phyloP scores from a whole-genome alignment of 2,797 vertebrate species.

The Ceyx erithaca region DNA sequence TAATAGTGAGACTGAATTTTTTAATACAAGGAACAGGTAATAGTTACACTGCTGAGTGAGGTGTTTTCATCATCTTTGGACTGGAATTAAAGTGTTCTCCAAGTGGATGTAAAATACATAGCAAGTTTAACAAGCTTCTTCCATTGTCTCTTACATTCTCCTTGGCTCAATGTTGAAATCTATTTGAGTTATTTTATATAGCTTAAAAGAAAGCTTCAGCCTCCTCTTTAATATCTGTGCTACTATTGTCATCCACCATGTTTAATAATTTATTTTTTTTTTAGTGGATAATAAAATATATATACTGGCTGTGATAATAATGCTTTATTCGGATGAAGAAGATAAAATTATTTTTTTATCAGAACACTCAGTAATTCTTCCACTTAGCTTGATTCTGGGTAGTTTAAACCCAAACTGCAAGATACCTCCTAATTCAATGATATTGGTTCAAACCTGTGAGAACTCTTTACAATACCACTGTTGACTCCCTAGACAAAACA shows the following conservation, averaged over 20 bases:
- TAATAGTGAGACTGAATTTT: neutral
- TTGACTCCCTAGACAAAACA: neutral
- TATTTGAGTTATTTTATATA: neutral
- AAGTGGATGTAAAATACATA: neutral
- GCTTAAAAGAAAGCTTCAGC: neutral
- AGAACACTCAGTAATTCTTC: neutral
- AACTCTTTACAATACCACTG: neutral
- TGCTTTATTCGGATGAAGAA: neutral
- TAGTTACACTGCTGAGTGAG: neutral
- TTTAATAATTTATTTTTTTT: constrained; percentile 3
- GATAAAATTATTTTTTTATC: neutral
- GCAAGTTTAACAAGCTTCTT: neutral
- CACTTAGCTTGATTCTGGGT: neutral
- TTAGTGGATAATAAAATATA: neutral
- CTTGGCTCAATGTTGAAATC: neutral
- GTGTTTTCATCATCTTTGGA: neutral
- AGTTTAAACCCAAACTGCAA: neutral
- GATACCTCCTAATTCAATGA: neutral
- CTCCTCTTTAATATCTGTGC: neutral
- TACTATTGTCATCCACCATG: neutral
- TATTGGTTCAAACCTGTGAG: neutral
- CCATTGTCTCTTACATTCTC: neutral
- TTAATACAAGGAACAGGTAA: neutral
- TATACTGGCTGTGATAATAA: neutral
- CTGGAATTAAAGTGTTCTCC: neutral